These are phyloP conservation scores for Caenorhabditis sp. DNA, from an alignment of 2,888 invertebrate genomes.

Conservation along the genomic window DNA sequence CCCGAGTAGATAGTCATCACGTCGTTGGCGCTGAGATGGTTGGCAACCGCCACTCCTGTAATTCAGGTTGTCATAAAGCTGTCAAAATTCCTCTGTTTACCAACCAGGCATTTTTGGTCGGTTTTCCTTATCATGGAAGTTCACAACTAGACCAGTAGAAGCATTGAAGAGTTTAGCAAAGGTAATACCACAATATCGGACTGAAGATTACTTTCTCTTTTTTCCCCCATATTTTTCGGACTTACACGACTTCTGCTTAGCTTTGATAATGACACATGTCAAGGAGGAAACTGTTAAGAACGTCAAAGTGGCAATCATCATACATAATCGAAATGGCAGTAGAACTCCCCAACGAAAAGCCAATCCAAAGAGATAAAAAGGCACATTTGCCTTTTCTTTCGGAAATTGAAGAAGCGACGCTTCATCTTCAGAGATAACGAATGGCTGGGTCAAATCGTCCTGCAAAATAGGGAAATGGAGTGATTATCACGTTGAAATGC, in stretches of 20 bases:
- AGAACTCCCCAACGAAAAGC: constrained; percentile 61
- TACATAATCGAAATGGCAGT: constrained; percentile 71
- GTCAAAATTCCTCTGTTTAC: constrained; percentile 8
- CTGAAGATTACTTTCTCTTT: constrained; percentile 23
- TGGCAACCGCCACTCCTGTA: constrained; percentile 76
- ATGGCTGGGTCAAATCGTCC: constrained; percentile 64
- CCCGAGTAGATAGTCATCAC: constrained; percentile 77
- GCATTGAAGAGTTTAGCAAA: constrained; percentile 76
- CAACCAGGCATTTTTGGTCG: constrained; percentile 72
- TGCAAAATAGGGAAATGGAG: constrained; percentile 24
- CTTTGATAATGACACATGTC: constrained; percentile 36
- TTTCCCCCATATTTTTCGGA: background rate
- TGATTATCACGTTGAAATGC: constrained; percentile 9
- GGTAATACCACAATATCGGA: constrained; percentile 69
- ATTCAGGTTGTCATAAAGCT: constrained; percentile 1
- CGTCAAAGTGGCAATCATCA: constrained; percentile 66
- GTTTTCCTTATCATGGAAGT: constrained; percentile 69
- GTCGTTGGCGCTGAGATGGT: constrained; percentile 78
- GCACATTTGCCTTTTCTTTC: constrained; percentile 9
- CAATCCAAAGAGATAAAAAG: constrained; percentile 38
- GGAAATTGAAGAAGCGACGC: constrained; percentile 20
- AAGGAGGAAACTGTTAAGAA: constrained; percentile 67
- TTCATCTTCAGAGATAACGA: constrained; percentile 24
- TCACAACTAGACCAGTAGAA: constrained; percentile 73
- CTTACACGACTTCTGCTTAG: constrained; percentile 42